Percentiles rank a stretch among this genome's conserved stretches.
Conservation (phyloP, 1,140 invertebrate species). For the Ganaspis sp. region DNA sequence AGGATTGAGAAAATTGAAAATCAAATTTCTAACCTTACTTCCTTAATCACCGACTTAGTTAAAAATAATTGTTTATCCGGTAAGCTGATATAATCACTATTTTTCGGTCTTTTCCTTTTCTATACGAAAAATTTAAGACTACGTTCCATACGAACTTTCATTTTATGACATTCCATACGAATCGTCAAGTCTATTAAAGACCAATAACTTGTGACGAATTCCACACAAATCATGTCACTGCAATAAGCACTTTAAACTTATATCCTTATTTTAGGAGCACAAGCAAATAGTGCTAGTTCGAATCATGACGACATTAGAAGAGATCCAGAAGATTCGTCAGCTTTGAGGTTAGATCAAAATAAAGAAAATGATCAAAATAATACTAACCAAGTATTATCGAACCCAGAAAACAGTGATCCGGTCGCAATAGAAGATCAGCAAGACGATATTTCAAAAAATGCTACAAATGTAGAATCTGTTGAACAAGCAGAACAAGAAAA, state of each 20-base stretch:
- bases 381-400: too few relatives aligned
- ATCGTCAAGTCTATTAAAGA: neutral
- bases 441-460: neutral
- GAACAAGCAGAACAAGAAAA: neutral
- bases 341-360: neutral
- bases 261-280: neutral
- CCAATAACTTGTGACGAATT: neutral
- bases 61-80: neutral
- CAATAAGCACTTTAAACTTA: neutral
- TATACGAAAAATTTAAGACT: neutral
- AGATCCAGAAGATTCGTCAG: neutral
- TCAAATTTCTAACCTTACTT: neutral
- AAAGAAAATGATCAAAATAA: neutral
- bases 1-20: neutral
- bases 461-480: neutral
- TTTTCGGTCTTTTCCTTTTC: too few relatives aligned
- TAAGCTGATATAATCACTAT: neutral
- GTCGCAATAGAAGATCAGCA: neutral
- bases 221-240: neutral
- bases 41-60: neutral
- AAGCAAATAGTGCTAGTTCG: neutral
- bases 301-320: neutral
- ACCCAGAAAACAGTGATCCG: neutral
- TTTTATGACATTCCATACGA: neutral
- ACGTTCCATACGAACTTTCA: neutral